Evolutionary conservation across 2,113 vertebrate genomes (phyloP).

Genomic region (Takifugu flavidus): DNA sequence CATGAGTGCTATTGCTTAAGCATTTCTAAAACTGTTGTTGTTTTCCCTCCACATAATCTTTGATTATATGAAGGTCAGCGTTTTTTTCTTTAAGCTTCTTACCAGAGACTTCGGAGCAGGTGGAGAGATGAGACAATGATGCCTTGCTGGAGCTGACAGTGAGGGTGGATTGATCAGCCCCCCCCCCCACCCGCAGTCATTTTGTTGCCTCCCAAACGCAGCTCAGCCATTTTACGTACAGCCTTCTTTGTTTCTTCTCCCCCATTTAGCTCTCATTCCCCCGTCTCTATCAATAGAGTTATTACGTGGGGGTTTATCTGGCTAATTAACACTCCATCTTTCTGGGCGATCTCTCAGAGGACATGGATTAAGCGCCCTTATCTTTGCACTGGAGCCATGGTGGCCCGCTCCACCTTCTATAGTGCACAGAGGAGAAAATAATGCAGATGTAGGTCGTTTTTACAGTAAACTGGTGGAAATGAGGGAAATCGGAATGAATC

Average conservation of each 20-base stretch:
- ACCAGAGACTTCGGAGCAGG: slow-evolving; percentile 62
- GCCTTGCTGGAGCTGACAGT: slow-evolving; percentile 19
- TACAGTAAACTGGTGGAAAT: too few species aligned
- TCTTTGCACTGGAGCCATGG: slow-evolving; percentile 51
- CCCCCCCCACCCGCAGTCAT: slow-evolving; percentile 7
- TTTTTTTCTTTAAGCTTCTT: slow-evolving; percentile 71
- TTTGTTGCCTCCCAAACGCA: slow-evolving; percentile 15
- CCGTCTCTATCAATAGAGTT: slow-evolving; percentile 63
- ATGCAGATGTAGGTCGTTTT: not conserved
- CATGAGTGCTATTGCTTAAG: slow-evolving; percentile 65
- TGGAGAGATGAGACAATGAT: slow-evolving; percentile 53
- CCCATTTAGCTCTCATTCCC: slow-evolving; percentile 53
- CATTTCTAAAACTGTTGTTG: slow-evolving; percentile 68
- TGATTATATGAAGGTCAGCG: slow-evolving; percentile 71
- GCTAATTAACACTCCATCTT: slow-evolving; percentile 76
- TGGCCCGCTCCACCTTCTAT: slow-evolving; percentile 22
- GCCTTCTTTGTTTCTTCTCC: slow-evolving; percentile 5
- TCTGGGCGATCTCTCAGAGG: slow-evolving; percentile 69
- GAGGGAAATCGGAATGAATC: too few species aligned
- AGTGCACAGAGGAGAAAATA: not conserved
- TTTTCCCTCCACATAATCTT: slow-evolving; percentile 68
- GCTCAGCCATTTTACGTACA: slow-evolving; percentile 22
- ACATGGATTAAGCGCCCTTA: slow-evolving; percentile 67
- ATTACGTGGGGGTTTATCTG: slow-evolving; percentile 70
- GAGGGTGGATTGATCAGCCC: slow-evolving; percentile 13